Conservation (phyloP, 37 sponge, comb jelly and placozoan genomes). For the Ephydatia muelleri region DNA sequence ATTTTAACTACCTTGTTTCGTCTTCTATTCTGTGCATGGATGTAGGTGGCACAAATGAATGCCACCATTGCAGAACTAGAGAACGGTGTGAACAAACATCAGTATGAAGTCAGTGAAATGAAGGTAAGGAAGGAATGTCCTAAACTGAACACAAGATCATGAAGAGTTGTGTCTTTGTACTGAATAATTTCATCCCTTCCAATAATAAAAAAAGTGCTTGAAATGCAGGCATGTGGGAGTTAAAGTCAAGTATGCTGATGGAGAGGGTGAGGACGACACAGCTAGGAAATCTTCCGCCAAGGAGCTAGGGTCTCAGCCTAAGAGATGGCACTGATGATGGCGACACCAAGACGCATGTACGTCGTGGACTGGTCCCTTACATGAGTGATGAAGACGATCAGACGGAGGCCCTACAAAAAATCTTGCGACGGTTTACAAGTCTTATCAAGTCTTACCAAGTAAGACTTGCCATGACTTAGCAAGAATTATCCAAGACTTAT, state of each 20-base stretch:
- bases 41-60: conserved; percentile 51
- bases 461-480: too few species aligned
- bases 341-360: not conserved
- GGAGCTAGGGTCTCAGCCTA: not conserved
- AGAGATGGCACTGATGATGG: not conserved
- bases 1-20: not conserved
- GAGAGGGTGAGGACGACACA: not conserved
- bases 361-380: not conserved
- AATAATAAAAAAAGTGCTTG: too few species aligned
- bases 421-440: too few species aligned
- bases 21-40: not conserved
- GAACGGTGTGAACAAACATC: conserved; percentile 34
- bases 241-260: not conserved
- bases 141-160: not conserved
- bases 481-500: too few species aligned
- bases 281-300: not conserved
- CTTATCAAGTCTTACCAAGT: too few species aligned
- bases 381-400: not conserved
- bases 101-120: conserved; percentile 59
- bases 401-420: not conserved
- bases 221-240: too few species aligned
- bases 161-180: too few species aligned
- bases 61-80: conserved; percentile 54
- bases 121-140: conserved; percentile 19
- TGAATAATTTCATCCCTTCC: too few species aligned